A percentile compares a stretch with the other conserved stretches of the same genome.
These are phyloP conservation scores for Erpornis zantholeuca DNA, from an alignment of 2,113 vertebrate species.

Conservation along the genomic window DNA sequence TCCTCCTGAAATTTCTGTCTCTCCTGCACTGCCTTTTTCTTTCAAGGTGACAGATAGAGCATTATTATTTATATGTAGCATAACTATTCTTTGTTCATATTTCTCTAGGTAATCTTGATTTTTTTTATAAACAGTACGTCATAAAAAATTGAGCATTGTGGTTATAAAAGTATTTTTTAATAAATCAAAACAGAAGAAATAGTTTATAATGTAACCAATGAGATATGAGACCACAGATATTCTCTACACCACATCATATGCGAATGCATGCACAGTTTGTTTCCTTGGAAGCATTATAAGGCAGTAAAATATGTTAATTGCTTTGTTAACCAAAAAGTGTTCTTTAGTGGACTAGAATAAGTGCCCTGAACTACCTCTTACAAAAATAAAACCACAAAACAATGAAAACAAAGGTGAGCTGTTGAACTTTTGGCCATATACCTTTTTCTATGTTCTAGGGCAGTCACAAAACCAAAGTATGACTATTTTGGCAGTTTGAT, in stretches of 20 bases:
- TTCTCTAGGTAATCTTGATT: neutral
- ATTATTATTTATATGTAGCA: neutral
- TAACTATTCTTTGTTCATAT: neutral
- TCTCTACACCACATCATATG: neutral
- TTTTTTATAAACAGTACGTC: neutral
- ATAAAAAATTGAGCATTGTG: neutral
- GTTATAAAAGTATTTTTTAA: neutral
- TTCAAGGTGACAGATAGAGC: neutral
- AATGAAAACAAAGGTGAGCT: neutral
- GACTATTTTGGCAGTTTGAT: neutral
- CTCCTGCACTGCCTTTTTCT: neutral
- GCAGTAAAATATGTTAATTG: neutral
- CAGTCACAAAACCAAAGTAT: neutral
- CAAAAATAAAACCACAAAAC: neutral
- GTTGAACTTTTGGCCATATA: neutral
- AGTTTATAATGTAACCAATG: neutral
- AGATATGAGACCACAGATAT: neutral
- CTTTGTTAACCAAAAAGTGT: neutral
- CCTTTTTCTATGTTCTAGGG: neutral
- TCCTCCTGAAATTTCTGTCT: neutral
- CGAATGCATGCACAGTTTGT: neutral
- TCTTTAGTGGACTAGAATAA: neutral
- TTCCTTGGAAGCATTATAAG: neutral
- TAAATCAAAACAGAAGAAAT: neutral
- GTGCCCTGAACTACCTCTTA: neutral